These are phyloP conservation scores for Kryptolebias marmoratus DNA, from an alignment of 2,113 vertebrate species.

Conservation along the genomic window DNA sequence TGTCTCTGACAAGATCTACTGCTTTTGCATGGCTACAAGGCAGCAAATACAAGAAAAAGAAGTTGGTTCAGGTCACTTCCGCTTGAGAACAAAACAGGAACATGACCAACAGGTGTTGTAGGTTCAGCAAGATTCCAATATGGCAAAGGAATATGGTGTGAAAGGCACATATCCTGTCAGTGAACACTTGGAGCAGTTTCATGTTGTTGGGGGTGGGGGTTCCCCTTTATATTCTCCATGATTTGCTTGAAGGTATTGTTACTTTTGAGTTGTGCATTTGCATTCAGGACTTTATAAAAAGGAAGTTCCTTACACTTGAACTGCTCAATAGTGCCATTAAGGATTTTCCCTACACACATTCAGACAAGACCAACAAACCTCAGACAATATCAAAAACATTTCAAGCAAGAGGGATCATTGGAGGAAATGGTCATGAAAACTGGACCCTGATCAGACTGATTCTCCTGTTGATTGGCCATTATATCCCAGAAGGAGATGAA, in stretches of 20 bases:
- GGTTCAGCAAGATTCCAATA: not conserved
- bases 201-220: too few relatives aligned
- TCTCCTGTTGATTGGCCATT: too few relatives aligned
- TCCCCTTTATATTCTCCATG: not conserved
- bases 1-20: not conserved
- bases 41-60: not conserved
- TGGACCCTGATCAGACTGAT: not conserved
- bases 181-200: too few relatives aligned
- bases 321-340: not conserved
- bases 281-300: not conserved
- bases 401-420: not conserved
- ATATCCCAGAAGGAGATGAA: too few relatives aligned
- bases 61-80: not conserved
- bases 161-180: too few relatives aligned
- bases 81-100: not conserved
- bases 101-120: not conserved
- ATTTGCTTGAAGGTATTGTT: not conserved
- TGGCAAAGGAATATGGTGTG: not conserved
- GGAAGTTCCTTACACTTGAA: not conserved
- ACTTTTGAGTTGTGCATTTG: not conserved
- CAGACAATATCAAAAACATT: not conserved
- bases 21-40: not conserved
- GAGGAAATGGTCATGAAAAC: constrained; percentile 5
- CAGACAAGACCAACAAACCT: not conserved
- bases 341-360: not conserved